Evolutionary conservation across 1,140 invertebrate species (phyloP), one percentile per base, ranked within the genome.

Genomic region (Neodiprion lecontei): DNA sequence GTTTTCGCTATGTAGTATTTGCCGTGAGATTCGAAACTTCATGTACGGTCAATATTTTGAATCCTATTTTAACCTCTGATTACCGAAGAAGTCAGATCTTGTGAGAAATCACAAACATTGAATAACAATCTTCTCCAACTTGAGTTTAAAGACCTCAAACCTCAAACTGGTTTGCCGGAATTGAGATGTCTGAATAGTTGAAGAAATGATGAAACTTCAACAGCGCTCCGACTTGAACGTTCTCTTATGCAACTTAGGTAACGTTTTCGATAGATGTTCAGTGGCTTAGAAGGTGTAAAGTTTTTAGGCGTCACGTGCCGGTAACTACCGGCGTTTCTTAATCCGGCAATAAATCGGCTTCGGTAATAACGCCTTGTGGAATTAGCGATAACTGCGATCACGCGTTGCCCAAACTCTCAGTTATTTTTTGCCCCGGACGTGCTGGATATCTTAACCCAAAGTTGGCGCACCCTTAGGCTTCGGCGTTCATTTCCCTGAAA

Each of bases 321-420:
- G 75, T 74, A 78, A 70, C 75, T 73, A 78, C 67, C 23, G 72
- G 70, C 48, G 12, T 1, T n/a, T 71, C 68, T 73, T 81, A 81
- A 82, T 79, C 78, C 72, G 70, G 79, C 77, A 69, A 69, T 47
- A 69, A 23, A 80, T 82, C 79, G 74, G 76, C 67, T 76, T 48
- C 50, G 17, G 66, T 79, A 81, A 82, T 81, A 80, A 75, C 79
- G 70, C 67, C 80, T 75, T 14, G 67, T 79, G 80, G 78, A 82
- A 81, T 82, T 80, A 82, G 75, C 77, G 80, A 79, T 81, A 81
- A 82, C 75, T 81, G 73, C 72, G 79, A 80, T 81, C 80, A 79
- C 76, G 76, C 74, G 76, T 81, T 77, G 72, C 78, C 53, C 68
- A 78, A 81, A 79, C 66, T 81, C 69, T 48, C 48, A 74, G 67